Conservation (phyloP, 2,888 invertebrate genomes). For the Acanthosepion lycidas region DNA sequence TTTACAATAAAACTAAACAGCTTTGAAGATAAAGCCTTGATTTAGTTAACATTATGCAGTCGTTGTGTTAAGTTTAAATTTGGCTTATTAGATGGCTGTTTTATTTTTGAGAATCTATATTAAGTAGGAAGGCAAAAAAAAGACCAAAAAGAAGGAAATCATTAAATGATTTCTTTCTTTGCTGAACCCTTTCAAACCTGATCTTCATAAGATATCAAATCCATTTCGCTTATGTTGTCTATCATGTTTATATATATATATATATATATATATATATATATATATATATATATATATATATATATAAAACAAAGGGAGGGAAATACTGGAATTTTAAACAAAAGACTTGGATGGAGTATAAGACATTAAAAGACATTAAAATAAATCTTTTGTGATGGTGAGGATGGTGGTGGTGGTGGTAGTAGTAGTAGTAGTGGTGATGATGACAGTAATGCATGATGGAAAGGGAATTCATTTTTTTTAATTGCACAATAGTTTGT, state of each 20-base stretch:
- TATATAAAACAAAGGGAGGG: background rate
- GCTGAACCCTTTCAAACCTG: background rate
- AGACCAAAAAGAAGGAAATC: background rate
- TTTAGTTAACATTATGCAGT: constrained; percentile 20
- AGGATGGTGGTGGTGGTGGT: background rate
- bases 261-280: background rate
- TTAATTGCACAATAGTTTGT: constrained; percentile 16
- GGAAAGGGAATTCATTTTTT: background rate
- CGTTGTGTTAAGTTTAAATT: constrained; percentile 4
- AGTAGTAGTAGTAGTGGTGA: background rate
- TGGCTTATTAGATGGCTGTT: background rate
- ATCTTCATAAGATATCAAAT: background rate
- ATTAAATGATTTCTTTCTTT: background rate
- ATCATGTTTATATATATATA: background rate
- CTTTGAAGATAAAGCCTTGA: background rate
- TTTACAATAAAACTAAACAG: background rate
- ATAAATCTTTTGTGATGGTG: background rate
- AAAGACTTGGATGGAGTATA: constrained; percentile 20
- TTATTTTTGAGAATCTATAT: background rate
- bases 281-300: background rate
- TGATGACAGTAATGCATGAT: constrained; percentile 18
- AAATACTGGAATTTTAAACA: background rate
- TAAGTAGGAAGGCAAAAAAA: background rate
- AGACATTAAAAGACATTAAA: constrained; percentile 2
- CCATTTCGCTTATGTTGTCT: background rate